Evolutionary conservation across 2,888 invertebrate species (phyloP), one percentile per base, ranked within the genome.

Genomic region (Nymphalis c-album): DNA sequence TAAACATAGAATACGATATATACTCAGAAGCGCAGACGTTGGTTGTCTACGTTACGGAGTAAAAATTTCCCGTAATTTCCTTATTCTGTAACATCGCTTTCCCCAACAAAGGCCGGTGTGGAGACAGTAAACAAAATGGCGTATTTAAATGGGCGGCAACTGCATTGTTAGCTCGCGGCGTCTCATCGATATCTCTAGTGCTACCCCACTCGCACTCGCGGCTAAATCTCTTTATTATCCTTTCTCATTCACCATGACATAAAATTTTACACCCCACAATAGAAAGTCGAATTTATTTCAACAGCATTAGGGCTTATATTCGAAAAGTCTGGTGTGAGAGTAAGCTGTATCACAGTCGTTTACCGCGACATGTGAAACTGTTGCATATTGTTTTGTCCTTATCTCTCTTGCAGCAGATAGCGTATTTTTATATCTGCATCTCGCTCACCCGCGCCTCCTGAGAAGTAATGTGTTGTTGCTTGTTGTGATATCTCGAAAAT

Each of bases 401-500:
- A 69, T 92, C 85, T 62, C 72, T 72, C 84, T 60, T 74, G 71
- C 73, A 47, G 57, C 71, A 79, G 80, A 77, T 78, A 81, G 74
- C 76, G 77, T 83, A 85, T 89, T 89, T 90, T 90, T 85, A 80
- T 85, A 82, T 77, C 72, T 80, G 78, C 80, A 75, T 91, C 88
- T 78, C 87, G 78, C 81, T 91, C 86, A 70, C 77, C 75, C 88
- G 79, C 81, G 79, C 83, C 84, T 87, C 84, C 86, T 87, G 85
- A 90, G 91, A 87, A 91, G 90, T 91, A 91, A 91, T 90, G 89
- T 91, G 91, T 92, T 92, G 89, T 92, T 91, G 90, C 87, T 91
- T 92, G 92, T 92, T 93, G 92, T 93, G 92, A 93, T 93, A 92
- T 92, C 92, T 92, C 86, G 87, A 86, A 91, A 92, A 92, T 92